Base-by-base conservation (phyloP, 2,113 vertebrate genomes). In the Myodes glareolus region DNA sequence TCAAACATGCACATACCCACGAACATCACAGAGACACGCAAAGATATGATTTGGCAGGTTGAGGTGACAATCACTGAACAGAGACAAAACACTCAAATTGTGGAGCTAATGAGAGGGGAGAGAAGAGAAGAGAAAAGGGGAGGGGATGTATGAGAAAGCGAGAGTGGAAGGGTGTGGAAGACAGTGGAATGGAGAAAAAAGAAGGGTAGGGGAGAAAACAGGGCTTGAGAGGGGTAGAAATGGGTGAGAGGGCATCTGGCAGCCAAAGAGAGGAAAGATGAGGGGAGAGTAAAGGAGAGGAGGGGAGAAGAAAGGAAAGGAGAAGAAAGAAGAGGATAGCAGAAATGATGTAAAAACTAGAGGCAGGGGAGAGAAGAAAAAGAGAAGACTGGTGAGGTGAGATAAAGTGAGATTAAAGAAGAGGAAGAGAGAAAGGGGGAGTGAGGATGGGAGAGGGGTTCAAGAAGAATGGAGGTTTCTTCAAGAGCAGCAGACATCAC, bases 111-210 rank as follows among this genome's bases (percentile, higher is more conserved):
- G 39, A 36, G 63, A 87, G 29, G 23, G 17, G 27, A 42, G 10
- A 70, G 16, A 42, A 29, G 81, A 84, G 12, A 67, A 45, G 39
- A 58, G 17, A 19, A 58, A 19, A 58, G 55, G 55, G 55, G 19
- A 19, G 17, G 25, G 0, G 10, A 1, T 21, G 52, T 19, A 7
- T 17, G 31, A 9, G 42, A 65, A 47, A 67, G 16, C 9, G 42
- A n/a, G 4, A 13, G 0, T 7, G 23, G 33, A 52, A 3, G 45
- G 21, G 5, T 25, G 33, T 68, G 45, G 29, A 70, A 7, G 21
- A 50, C 1, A n/a, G 19, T 0, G 1, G 31, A 36, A 31, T 33
- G 21, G 61, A 65, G 17, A 12, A 6, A 42, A 36, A 0, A 2
- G 5, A 33, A 85, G 4, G 39, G 12, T 29, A 42, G n/a, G 3